Evolutionary conservation across 35 echinoderm and acorn worm species (phyloP), one percentile per base, ranked within the genome.

Genomic region (Heliocidaris tuberculata): DNA sequence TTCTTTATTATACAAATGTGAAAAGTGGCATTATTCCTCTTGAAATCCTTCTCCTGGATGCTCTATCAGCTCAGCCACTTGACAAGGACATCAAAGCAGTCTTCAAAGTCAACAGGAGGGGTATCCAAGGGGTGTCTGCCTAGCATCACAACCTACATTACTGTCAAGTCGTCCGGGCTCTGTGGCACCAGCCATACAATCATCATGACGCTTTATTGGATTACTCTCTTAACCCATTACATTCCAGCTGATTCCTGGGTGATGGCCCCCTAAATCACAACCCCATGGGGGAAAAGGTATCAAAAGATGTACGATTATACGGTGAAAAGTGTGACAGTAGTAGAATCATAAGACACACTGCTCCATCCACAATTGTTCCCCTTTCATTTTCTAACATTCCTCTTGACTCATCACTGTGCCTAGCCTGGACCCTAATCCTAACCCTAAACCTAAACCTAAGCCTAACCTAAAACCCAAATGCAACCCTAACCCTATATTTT

Each of bases 121-220:
- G 27, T 78, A 24, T 89, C 32, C 87, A 89, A 48, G 31, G 47
- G 87, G 47, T 30, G 56, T 93, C 91, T 93, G 91, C 50, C 13
- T 16, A 48, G 29, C 91, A 93, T 93, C 91, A 93, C 49, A 93
- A 93, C 48, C 48, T 17, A 93, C 47, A 93, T 93, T 48, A 93
- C 91, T 93, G 91, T 93, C 91, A 93, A 78, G 91, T 11, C 21
- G 8, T 4, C 24, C 9, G 48, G 91, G 16, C 91, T 50, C 29
- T 93, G 31, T 93, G 91, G 91, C 91, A 93, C 91, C 91, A 93
- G 31, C 47, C 48, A 21, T 48, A 56, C 10, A 47, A 78, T n/a
- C 65, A 78, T 78, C 65, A 78, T 78, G 21, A 78, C 7, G 65
- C 65, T 78, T n/a, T 78, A 78, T 78, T n/a, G 65, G 65, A 78